phyloP scores from a whole-genome alignment of 2,797 vertebrate genomes.

The Fratercula arctica region DNA sequence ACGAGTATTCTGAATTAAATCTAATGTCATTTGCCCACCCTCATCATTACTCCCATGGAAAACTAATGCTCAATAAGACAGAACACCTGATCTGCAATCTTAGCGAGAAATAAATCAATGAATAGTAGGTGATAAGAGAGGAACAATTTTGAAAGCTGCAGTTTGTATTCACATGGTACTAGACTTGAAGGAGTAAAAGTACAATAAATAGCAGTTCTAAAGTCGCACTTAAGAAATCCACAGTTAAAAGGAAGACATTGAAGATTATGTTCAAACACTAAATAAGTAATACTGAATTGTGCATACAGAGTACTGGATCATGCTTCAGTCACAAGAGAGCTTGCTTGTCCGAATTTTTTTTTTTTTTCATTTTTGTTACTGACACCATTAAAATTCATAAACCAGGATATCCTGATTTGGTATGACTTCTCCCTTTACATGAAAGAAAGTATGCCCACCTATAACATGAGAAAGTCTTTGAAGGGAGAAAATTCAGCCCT shows the following conservation, averaged over 20 bases:
- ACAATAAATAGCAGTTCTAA: background rate
- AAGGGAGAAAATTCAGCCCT: background rate
- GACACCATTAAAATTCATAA: background rate
- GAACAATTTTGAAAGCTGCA: background rate
- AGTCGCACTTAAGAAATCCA: background rate
- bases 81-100: background rate
- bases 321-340: background rate
- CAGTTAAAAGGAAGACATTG: background rate
- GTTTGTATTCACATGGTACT: background rate
- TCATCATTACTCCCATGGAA: background rate
- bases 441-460: background rate
- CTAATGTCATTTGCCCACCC: background rate
- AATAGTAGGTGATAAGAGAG: background rate
- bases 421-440: background rate
- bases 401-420: background rate
- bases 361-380: background rate
- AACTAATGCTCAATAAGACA: background rate
- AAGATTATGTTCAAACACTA: background rate
- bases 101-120: conserved; percentile 2
- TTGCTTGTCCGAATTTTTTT: background rate
- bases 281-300: background rate
- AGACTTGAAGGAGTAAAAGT: background rate
- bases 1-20: background rate
- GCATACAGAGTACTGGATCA: background rate
- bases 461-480: background rate